Evolutionary conservation across 2,113 vertebrate genomes (phyloP).

Genomic region (Speoplatyrhinus poulsoni): DNA sequence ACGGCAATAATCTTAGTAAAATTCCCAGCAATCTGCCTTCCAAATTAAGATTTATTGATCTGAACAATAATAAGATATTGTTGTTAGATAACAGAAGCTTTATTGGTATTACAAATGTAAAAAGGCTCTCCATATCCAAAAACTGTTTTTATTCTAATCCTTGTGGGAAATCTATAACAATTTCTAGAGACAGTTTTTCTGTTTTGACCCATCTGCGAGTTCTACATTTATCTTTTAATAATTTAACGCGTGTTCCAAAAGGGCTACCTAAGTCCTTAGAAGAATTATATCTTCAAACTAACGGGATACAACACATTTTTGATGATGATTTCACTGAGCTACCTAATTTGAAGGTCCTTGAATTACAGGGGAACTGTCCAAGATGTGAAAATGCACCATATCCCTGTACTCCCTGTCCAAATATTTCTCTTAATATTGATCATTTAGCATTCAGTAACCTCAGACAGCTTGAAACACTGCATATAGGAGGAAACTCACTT

Average conservation of each 20-base stretch:
- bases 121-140: constrained; percentile 29
- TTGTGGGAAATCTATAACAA: constrained; percentile 18
- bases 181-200: constrained; percentile 46
- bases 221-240: constrained; percentile 67
- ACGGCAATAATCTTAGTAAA: constrained; percentile 27
- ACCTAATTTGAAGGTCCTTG: constrained; percentile 49
- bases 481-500: constrained; percentile 73
- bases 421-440: constrained; percentile 63
- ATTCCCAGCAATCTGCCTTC: constrained; percentile 59
- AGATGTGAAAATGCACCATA: constrained; percentile 72
- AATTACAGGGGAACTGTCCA: constrained; percentile 79
- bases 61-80: constrained; percentile 58
- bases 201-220: constrained; percentile 24
- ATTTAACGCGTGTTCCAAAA: constrained; percentile 62
- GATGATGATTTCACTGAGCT: constrained; percentile 59
- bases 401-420: constrained; percentile 65
- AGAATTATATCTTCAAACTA: constrained; percentile 42
- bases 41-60: constrained; percentile 30
- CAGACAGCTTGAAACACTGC: constrained; percentile 38
- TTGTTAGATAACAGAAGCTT: constrained; percentile 39
- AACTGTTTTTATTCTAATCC: constrained; percentile 69
- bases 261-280: constrained; percentile 45
- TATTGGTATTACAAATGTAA: constrained; percentile 46
- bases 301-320: constrained; percentile 64
- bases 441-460: constrained; percentile 61